phyloP scores from a whole-genome alignment of 1,140 invertebrate genomes.

The Carposina sasakii region DNA sequence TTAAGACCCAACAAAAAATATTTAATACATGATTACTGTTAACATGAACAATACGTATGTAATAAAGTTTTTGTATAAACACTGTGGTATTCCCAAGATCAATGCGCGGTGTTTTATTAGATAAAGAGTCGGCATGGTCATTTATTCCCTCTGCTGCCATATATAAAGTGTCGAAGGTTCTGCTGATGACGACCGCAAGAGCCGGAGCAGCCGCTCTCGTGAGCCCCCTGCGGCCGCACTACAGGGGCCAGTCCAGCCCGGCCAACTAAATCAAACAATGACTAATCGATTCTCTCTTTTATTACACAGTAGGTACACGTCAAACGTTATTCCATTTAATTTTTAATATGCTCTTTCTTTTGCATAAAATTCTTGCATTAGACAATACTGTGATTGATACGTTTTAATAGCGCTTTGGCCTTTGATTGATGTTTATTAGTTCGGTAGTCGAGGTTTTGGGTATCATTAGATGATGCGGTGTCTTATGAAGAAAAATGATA shows the following conservation, averaged over 20 bases:
- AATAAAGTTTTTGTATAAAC: too few relatives aligned
- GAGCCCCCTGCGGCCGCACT: constrained; percentile 51
- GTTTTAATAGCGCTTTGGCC: constrained; percentile 61
- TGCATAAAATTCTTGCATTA: constrained; percentile 69
- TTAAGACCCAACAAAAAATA: too few relatives aligned
- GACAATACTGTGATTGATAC: constrained; percentile 66
- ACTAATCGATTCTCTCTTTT: constrained; percentile 70
- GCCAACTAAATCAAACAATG: constrained; percentile 72
- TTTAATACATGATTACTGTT: too few relatives aligned
- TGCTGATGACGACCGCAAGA: constrained; percentile 52
- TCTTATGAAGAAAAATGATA: constrained; percentile 67
- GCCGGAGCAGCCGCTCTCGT: constrained; percentile 42
- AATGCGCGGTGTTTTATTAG: too few relatives aligned
- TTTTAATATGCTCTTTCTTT: constrained; percentile 64
- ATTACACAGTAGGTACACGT: constrained; percentile 72
- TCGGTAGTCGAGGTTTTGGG: constrained; percentile 69
- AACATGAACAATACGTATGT: too few relatives aligned
- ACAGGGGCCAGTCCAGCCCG: constrained; percentile 48
- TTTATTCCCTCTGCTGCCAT: constrained; percentile 37
- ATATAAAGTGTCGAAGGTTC: constrained; percentile 61
- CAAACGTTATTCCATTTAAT: constrained; percentile 66
- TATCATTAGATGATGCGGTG: constrained; percentile 61
- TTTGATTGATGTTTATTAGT: constrained; percentile 71
- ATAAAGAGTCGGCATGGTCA: constrained; percentile 26
- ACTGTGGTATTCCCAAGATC: too few relatives aligned